Percentiles rank a stretch among this genome's conserved stretches.
These are phyloP conservation scores for Crotalus helleri DNA, from an alignment of 2,113 vertebrate species.

Conservation along the genomic window DNA sequence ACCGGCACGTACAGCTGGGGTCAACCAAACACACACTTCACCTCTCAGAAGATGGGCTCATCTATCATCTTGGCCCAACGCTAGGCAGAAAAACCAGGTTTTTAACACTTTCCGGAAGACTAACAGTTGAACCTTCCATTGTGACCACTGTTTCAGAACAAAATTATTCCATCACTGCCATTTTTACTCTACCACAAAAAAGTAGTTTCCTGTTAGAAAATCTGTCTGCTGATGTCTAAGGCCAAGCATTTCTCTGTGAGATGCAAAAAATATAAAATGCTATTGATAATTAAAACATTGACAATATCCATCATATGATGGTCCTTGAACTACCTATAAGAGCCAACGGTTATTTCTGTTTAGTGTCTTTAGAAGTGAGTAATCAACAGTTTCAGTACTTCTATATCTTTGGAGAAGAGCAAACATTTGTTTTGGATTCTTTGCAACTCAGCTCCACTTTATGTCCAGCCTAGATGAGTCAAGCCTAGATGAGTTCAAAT, in stretches of 20 bases:
- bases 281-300: constrained; percentile 49
- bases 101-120: neutral
- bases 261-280: constrained; percentile 58
- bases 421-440: constrained; percentile 20
- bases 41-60: neutral
- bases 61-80: neutral
- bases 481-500: too few relatives aligned
- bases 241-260: constrained; percentile 53
- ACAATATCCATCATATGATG: neutral
- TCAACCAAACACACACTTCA: neutral
- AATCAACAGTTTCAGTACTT: constrained; percentile 28
- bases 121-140: constrained; percentile 58
- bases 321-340: constrained; percentile 31
- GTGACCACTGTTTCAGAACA: constrained; percentile 72
- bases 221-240: constrained; percentile 43
- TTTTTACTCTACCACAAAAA: constrained; percentile 39
- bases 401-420: neutral
- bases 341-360: constrained; percentile 37
- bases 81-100: neutral
- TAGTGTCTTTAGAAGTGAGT: constrained; percentile 42
- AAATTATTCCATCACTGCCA: constrained; percentile 51
- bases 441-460: constrained; percentile 2
- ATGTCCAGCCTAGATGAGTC: neutral
- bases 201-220: constrained; percentile 57
- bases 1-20: neutral